Conservation (phyloP, 2,888 invertebrate genomes). For the Drosophila formosana region DNA sequence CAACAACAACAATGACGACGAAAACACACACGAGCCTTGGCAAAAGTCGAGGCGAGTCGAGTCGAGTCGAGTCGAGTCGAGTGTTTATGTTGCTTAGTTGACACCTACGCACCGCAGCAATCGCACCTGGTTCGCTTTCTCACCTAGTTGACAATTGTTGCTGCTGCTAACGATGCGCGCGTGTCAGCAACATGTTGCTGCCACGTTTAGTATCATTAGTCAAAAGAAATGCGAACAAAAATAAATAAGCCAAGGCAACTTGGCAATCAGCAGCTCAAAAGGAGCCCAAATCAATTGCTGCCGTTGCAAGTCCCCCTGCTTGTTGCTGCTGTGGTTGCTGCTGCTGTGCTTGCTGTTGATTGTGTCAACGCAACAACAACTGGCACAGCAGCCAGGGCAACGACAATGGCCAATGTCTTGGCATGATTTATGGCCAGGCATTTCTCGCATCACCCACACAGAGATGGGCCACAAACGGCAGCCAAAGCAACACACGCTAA, state of each 20-base stretch:
- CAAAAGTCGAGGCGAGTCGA: neutral
- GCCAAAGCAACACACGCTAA: constrained; percentile 63
- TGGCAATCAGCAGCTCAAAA: constrained; percentile 72
- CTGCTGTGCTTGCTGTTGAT: constrained; percentile 41
- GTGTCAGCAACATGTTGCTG: constrained; percentile 70
- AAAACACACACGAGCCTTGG: constrained; percentile 10
- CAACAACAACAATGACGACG: constrained; percentile 39
- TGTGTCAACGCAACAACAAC: constrained; percentile 50
- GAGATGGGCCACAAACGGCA: constrained; percentile 31
- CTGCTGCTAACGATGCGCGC: constrained; percentile 77
- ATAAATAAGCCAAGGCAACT: constrained; percentile 58
- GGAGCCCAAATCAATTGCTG: constrained; percentile 83
- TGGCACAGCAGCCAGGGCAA: constrained; percentile 22
- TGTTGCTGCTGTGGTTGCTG: constrained; percentile 35
- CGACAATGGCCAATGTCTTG: constrained; percentile 64
- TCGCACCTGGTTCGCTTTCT: constrained; percentile 38
- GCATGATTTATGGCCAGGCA: constrained; percentile 75
- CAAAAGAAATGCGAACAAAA: constrained; percentile 57
- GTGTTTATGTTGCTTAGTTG: constrained; percentile 46
- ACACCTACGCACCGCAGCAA: constrained; percentile 55
- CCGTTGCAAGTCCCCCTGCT: constrained; percentile 26
- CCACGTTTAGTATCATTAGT: constrained; percentile 79
- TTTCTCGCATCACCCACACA: constrained; percentile 61
- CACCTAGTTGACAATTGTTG: constrained; percentile 44
- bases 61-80: constrained; percentile 33